Percentiles rank a stretch among this genome's conserved stretches.
Conservation (phyloP, 2,113 vertebrate genomes). For the Psephotus haematonotus region DNA sequence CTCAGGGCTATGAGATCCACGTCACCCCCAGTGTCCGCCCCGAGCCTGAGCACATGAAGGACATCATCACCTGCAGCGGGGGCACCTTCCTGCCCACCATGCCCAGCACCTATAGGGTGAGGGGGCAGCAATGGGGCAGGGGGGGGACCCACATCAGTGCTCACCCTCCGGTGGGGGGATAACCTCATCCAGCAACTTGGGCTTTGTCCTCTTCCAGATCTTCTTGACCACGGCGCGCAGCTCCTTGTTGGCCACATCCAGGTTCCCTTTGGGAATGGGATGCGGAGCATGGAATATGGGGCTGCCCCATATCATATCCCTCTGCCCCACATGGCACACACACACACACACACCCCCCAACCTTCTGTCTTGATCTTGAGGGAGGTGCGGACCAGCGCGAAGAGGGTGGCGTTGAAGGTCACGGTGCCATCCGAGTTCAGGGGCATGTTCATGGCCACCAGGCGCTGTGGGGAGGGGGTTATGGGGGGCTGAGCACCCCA, state of each 20-base stretch:
- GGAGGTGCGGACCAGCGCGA: background rate
- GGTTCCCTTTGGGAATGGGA: background rate
- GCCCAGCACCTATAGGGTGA: background rate
- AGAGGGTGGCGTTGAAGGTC: background rate
- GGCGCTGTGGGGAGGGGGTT: background rate
- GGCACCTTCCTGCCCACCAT: slow-evolving; percentile 3
- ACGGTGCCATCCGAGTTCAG: background rate
- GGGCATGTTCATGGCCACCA: slow-evolving; percentile 24
- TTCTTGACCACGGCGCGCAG: background rate
- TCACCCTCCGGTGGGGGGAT: background rate
- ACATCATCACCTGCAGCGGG: background rate
- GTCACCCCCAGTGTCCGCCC: too few species aligned
- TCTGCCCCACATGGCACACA: background rate
- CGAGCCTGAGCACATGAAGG: too few species aligned
- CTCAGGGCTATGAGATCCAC: too few species aligned
- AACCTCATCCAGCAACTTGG: background rate
- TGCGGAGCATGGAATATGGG: too few species aligned
- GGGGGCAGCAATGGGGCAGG: too few species aligned
- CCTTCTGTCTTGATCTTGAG: slow-evolving; percentile 26
- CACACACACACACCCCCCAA: background rate
- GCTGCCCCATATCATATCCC: background rate
- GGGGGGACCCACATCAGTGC: background rate
- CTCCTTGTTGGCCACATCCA: background rate
- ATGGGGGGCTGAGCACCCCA: too few species aligned
- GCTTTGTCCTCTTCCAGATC: background rate